Evolutionary conservation across 2,113 vertebrate species (phyloP).

Genomic region (Hyperoodon ampullatus): DNA sequence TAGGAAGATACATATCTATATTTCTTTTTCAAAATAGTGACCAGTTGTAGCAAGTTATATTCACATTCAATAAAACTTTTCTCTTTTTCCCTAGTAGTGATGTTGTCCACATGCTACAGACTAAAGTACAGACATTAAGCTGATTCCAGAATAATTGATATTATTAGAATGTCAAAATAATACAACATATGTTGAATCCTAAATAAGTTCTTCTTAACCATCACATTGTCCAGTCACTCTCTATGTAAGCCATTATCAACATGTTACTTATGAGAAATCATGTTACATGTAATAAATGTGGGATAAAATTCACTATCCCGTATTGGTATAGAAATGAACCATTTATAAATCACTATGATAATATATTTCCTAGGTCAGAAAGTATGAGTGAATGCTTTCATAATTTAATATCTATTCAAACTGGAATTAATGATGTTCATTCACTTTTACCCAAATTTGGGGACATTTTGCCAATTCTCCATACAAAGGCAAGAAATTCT

Average conservation of each 20-base stretch:
- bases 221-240: not conserved
- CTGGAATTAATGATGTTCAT: not conserved
- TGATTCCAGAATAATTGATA: not conserved
- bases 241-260: not conserved
- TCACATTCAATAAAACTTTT: not conserved
- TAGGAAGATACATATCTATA: not conserved
- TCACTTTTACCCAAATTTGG: not conserved
- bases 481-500: not conserved
- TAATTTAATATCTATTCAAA: not conserved
- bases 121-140: not conserved
- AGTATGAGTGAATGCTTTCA: not conserved
- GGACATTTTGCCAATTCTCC: not conserved
- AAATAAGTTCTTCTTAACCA: not conserved
- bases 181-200: not conserved
- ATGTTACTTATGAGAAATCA: not conserved
- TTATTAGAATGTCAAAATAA: constrained; percentile 10
- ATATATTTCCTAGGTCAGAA: not conserved
- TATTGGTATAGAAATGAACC: not conserved
- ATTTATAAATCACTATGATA: not conserved
- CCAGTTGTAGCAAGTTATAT: not conserved
- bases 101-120: not conserved
- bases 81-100: not conserved
- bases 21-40: not conserved
- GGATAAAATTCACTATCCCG: not conserved
- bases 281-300: not conserved